Evolutionary conservation across 2,797 vertebrate species (phyloP), one percentile per base, ranked within the genome.

Genomic region (Anguilla anguilla): DNA sequence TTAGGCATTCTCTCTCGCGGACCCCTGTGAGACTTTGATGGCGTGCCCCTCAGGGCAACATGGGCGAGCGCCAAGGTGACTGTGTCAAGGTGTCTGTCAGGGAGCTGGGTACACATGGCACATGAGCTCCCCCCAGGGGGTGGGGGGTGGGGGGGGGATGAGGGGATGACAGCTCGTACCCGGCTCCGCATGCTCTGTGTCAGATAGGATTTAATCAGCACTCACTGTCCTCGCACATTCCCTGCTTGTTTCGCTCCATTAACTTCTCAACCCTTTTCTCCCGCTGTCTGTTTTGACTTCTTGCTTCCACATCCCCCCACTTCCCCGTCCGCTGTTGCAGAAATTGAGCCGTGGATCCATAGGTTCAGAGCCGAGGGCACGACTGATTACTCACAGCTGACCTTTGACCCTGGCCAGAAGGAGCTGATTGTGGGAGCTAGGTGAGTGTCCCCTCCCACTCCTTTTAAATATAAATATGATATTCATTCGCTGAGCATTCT

Each of bases 371-470:
- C 96, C 43, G 96, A 98, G 94, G 97, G 97, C 93, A 98, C 98
- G 61, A 97, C 98, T 93, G 98, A 99, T 96, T 99, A 98, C 94
- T 99, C 98, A 61, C 97, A 98, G 96, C 94, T 99, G 96, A 98
- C 97, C 46, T 99, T 99, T 94, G 98, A 99, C 93, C 97, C 98
- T 1, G 96, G 97, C 93, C 98, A 99, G 94, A 98, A 98, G 87
- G 98, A 99, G 92, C 96, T 99, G 93, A 97, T 99, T 92, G 97
- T 98, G 87, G 98, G 98, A 93, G 97, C 98, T 94, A 98, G 98
- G 98, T 99, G 96, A 97, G 77, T 86, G 25, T 0, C n/a, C 74
- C 39, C 72, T 28, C 2, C 11, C 43, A 0, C 0, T 67, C 13
- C 1, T 64, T 64, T 25, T 25, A 6, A 43, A 7, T 85, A 6